These are phyloP conservation scores for Cyclophora albipunctata DNA, from an alignment of 2,888 invertebrate species.

Conservation along the genomic window DNA sequence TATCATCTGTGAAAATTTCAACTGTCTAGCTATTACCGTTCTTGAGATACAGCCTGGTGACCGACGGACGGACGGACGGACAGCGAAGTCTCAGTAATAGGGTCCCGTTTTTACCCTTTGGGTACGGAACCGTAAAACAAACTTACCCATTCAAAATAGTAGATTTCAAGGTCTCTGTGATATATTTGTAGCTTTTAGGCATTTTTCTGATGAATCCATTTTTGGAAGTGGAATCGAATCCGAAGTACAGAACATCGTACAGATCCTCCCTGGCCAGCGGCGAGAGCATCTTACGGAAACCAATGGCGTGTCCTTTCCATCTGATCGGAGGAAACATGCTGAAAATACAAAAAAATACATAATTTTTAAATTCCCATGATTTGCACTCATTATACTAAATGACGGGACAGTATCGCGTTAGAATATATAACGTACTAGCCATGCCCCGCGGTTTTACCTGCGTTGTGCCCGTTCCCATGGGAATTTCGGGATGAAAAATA, in stretches of 20 bases:
- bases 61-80: too few relatives aligned
- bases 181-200: conserved; percentile 82
- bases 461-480: too few relatives aligned
- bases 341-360: conserved; percentile 5
- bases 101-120: too few relatives aligned
- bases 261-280: conserved; percentile 26
- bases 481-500: too few relatives aligned
- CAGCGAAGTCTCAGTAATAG: too few relatives aligned
- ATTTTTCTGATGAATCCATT: conserved; percentile 87
- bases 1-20: too few relatives aligned
- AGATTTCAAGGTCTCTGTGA: conserved; percentile 58
- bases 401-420: not conserved
- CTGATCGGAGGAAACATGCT: conserved; percentile 29
- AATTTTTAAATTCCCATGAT: not conserved
- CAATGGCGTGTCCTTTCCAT: conserved; percentile 47
- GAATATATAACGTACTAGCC: too few relatives aligned
- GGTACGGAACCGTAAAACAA: not conserved
- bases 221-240: conserved; percentile 90
- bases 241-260: conserved; percentile 75
- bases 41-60: too few relatives aligned
- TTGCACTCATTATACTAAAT: not conserved
- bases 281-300: conserved; percentile 29
- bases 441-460: too few relatives aligned
- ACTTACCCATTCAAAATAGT: conserved; percentile 21
- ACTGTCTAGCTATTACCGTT: too few relatives aligned